phyloP scores from a whole-genome alignment of 2,888 invertebrate species.

The Xylophagus ater region DNA sequence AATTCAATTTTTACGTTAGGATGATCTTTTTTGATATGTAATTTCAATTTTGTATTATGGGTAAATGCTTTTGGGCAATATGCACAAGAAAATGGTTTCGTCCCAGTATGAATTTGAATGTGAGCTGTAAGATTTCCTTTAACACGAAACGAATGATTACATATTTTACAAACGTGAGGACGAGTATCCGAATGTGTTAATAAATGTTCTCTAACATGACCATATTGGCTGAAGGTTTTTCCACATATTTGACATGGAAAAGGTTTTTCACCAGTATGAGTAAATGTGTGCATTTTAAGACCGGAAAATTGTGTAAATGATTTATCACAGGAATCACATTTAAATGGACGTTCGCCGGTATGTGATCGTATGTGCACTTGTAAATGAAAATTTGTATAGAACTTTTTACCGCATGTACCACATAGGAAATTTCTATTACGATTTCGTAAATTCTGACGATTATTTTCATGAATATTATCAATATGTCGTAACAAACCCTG shows the following conservation, averaged over 20 bases:
- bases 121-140: slow-evolving; percentile 17
- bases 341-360: slow-evolving; percentile 11
- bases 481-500: slow-evolving; percentile 16
- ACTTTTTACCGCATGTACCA: slow-evolving; percentile 26
- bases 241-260: slow-evolving; percentile 26
- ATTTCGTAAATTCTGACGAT: slow-evolving; percentile 15
- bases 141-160: slow-evolving; percentile 15
- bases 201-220: slow-evolving; percentile 13
- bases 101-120: slow-evolving; percentile 9
- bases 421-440: slow-evolving; percentile 21
- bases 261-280: slow-evolving; percentile 34
- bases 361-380: slow-evolving; percentile 27
- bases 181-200: slow-evolving; percentile 11
- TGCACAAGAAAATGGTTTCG: slow-evolving; percentile 6
- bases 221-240: slow-evolving; percentile 14
- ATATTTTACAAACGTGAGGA: slow-evolving; percentile 15
- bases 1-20: too few relatives aligned
- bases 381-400: slow-evolving; percentile 30
- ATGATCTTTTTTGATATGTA: slow-evolving; percentile 6
- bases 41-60: slow-evolving; percentile 5
- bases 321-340: slow-evolving; percentile 13
- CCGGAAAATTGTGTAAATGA: slow-evolving; percentile 14
- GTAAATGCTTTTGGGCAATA: slow-evolving; percentile 9
- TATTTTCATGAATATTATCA: slow-evolving; percentile 17
- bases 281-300: slow-evolving; percentile 27